phyloP scores from a whole-genome alignment of 1,140 invertebrate species.

The Cataglyphis hispanica region DNA sequence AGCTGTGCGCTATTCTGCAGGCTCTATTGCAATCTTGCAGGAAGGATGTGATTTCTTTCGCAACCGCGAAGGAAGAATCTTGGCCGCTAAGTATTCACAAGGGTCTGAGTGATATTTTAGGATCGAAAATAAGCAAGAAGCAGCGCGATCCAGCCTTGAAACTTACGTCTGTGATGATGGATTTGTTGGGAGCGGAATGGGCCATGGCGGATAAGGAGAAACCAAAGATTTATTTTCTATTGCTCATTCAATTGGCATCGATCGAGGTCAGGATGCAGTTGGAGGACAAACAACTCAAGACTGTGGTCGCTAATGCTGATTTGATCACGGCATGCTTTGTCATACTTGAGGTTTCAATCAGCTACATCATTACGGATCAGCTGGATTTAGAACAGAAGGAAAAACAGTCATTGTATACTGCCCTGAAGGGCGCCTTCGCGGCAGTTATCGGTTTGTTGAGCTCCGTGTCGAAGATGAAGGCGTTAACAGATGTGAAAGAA shows the following conservation, averaged over 20 bases:
- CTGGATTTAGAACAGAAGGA: conserved; percentile 95
- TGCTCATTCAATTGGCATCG: conserved; percentile 94
- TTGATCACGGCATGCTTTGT: conserved; percentile 94
- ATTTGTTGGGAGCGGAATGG: conserved; percentile 95
- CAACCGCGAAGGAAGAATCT: conserved; percentile 89
- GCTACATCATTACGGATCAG: conserved; percentile 93
- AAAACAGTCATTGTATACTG: conserved; percentile 95
- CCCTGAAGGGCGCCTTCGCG: conserved; percentile 95
- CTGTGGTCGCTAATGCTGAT: conserved; percentile 91
- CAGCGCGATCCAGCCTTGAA: conserved; percentile 95
- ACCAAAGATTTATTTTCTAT: conserved; percentile 93
- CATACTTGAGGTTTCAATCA: conserved; percentile 93
- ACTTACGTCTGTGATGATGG: conserved; percentile 92
- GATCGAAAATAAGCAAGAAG: conserved; percentile 94
- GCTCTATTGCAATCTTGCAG: conserved; percentile 92
- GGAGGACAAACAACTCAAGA: conserved; percentile 94
- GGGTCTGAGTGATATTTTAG: conserved; percentile 93
- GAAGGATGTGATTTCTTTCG: conserved; percentile 87
- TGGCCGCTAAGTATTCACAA: conserved; percentile 93
- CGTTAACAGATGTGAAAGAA: conserved; percentile 88
- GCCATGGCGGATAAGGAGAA: conserved; percentile 92
- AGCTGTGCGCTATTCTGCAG: conserved; percentile 92
- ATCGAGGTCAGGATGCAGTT: conserved; percentile 97
- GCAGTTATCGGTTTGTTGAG: conserved; percentile 92
- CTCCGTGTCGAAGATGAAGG: conserved; percentile 91